Percentiles rank a stretch among this genome's conserved stretches.
These are phyloP conservation scores for Python bivittatus DNA, from an alignment of 2,113 vertebrate species.

Conservation along the genomic window DNA sequence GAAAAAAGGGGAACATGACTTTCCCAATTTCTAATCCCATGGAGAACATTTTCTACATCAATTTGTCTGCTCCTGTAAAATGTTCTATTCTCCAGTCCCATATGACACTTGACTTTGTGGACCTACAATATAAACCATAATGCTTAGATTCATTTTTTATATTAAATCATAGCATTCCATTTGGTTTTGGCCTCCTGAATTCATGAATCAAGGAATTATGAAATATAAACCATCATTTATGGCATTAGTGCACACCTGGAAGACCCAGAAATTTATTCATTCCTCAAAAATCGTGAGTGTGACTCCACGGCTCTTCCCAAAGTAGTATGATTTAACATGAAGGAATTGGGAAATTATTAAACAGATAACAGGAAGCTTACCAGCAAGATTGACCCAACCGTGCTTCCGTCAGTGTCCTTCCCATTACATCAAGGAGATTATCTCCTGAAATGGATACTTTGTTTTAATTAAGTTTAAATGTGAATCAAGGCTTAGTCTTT, in stretches of 20 bases:
- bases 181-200: neutral
- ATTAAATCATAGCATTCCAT: neutral
- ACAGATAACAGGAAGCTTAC: too few species aligned
- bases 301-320: neutral
- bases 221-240: neutral
- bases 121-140: neutral
- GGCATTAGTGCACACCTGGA: neutral
- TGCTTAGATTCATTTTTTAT: neutral
- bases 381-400: too few species aligned
- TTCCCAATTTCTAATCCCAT: neutral
- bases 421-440: neutral
- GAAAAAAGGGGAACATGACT: neutral
- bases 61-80: neutral
- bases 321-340: neutral
- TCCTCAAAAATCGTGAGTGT: neutral
- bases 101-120: neutral
- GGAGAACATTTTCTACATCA: neutral
- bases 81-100: neutral
- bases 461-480: neutral
- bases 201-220: neutral
- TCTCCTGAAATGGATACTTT: neutral
- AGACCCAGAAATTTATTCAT: neutral
- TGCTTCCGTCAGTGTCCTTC: too few species aligned
- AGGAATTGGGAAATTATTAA: too few species aligned
- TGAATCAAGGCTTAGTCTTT: too few species aligned